Evolutionary conservation across 2,797 vertebrate species (phyloP).

Genomic region (Hybognathus amarus): DNA sequence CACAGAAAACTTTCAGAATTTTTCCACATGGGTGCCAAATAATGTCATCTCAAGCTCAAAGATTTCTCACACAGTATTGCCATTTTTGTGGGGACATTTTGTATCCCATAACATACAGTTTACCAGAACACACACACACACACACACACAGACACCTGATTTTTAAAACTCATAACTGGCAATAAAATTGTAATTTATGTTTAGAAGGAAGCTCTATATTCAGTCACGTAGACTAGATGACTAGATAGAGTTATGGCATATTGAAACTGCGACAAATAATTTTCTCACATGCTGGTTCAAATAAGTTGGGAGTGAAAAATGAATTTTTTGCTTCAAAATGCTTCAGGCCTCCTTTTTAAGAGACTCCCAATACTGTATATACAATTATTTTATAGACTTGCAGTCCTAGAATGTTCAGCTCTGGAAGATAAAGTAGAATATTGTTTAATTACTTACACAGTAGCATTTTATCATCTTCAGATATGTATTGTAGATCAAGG

Average conservation of each 20-base stretch:
- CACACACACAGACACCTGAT: no score
- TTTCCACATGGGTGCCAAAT: no score
- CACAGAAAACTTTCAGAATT: no score
- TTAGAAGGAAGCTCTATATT: neutral
- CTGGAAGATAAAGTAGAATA: slow-evolving; percentile 6
- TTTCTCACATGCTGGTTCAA: slow-evolving; percentile 27
- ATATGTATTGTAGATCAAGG: neutral
- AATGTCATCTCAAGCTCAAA: no score
- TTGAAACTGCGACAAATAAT: neutral
- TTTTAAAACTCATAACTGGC: neutral
- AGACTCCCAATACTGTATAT: neutral
- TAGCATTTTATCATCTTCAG: neutral
- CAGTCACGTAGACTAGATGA: neutral
- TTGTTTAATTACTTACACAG: neutral
- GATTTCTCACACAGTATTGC: no score
- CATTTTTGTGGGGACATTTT: no score
- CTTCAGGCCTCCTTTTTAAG: slow-evolving; percentile 1
- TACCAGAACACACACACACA: no score
- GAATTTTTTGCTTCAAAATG: no score
- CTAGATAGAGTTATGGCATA: neutral
- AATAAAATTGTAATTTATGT: neutral
- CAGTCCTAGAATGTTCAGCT: neutral
- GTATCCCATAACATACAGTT: no score
- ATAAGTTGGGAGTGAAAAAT: slow-evolving; percentile 7
- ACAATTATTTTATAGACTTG: slow-evolving; percentile 5